Evolutionary conservation across 1,140 invertebrate genomes (phyloP).

Genomic region (Drosophila teissieri): DNA sequence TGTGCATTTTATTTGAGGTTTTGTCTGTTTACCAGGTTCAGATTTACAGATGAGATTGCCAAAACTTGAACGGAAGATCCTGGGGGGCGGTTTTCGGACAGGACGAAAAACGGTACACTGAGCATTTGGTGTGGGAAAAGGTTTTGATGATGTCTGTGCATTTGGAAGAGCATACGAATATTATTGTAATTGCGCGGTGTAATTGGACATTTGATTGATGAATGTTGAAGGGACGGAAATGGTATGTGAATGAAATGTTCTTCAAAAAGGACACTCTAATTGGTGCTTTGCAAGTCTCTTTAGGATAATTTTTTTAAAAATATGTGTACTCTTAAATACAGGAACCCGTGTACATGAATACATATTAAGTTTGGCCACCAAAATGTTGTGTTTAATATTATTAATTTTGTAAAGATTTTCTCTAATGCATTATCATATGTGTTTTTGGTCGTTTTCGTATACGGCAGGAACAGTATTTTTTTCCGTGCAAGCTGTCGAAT

Average conservation of each 20-base stretch:
- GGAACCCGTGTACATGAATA: no score
- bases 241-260: not conserved
- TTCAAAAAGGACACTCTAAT: constrained; percentile 4
- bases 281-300: not conserved
- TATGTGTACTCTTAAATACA: not conserved
- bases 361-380: no score
- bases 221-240: constrained; percentile 8
- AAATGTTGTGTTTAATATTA: no score
- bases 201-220: constrained; percentile 36
- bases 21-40: constrained; percentile 71
- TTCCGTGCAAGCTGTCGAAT: constrained; percentile 37
- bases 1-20: constrained; percentile 67
- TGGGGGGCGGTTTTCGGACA: constrained; percentile 32
- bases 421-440: not conserved
- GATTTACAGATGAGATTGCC: constrained; percentile 62
- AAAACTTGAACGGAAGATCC: constrained; percentile 45
- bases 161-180: not conserved
- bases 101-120: constrained; percentile 49
- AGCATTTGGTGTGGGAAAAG: constrained; percentile 13
- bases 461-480: constrained; percentile 8
- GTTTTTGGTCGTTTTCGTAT: not conserved
- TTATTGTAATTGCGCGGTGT: constrained; percentile 25
- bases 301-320: not conserved
- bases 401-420: no score
- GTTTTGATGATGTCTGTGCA: not conserved